phyloP scores from a whole-genome alignment of 2,888 invertebrate species.

The Drosophila borborema region DNA sequence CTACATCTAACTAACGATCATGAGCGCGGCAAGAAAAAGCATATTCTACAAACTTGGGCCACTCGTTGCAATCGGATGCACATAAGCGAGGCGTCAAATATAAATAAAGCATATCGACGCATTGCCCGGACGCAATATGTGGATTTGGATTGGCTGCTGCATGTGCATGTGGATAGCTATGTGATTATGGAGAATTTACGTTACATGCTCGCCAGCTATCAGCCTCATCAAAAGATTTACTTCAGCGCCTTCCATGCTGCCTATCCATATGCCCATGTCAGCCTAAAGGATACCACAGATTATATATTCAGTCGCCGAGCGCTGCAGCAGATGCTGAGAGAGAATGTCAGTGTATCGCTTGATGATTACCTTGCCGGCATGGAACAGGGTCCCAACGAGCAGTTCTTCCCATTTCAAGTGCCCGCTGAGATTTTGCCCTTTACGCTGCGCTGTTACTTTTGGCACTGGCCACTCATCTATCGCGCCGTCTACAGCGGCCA shows the following conservation, averaged over 20 bases:
- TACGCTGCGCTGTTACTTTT: conserved; percentile 87
- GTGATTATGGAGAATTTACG: conserved; percentile 97
- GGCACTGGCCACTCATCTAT: conserved; percentile 96
- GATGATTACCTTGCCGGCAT: conserved; percentile 90
- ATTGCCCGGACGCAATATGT: conserved; percentile 92
- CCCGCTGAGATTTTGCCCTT: conserved; percentile 92
- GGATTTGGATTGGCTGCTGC: conserved; percentile 97
- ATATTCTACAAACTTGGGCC: conserved; percentile 97
- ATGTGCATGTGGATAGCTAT: conserved; percentile 99
- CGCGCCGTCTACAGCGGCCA: conserved; percentile 86
- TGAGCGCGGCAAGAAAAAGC: conserved; percentile 93
- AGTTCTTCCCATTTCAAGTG: conserved; percentile 90
- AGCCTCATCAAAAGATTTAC: conserved; percentile 91
- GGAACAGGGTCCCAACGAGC: conserved; percentile 89
- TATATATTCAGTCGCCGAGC: conserved; percentile 96
- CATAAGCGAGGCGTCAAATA: neutral
- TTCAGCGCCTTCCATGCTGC: conserved; percentile 93
- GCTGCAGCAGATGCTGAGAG: conserved; percentile 88
- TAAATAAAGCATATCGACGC: conserved; percentile 91
- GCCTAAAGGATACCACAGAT: conserved; percentile 96
- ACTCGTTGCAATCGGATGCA: conserved; percentile 90
- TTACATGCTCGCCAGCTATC: conserved; percentile 91
- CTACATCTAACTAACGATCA: conserved; percentile 96
- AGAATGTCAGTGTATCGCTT: conserved; percentile 83
- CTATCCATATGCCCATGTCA: conserved; percentile 89